Percentiles rank a stretch among this genome's conserved stretches.
These are phyloP conservation scores for Chroicocephalus ridibundus DNA, from an alignment of 2,113 vertebrate genomes.

Conservation along the genomic window DNA sequence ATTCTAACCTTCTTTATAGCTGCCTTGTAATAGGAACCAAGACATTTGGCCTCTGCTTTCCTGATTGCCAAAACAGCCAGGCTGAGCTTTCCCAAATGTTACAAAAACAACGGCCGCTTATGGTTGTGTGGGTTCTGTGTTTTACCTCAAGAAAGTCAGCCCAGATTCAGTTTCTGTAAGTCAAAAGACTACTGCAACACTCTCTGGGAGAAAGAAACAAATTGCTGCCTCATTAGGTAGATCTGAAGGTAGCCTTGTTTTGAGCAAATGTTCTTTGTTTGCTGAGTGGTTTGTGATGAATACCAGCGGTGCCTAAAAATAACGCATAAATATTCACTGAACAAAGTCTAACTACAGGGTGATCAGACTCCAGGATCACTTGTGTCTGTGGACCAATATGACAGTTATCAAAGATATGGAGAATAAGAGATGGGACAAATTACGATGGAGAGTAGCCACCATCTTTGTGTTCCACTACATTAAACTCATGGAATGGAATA, in stretches of 20 bases:
- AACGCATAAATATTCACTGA: neutral
- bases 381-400: neutral
- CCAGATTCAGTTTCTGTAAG: neutral
- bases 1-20: neutral
- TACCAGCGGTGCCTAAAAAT: neutral
- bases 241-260: neutral
- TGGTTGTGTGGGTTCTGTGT: neutral
- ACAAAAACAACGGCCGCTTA: neutral
- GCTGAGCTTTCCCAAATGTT: neutral
- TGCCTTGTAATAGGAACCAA: neutral
- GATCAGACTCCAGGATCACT: neutral
- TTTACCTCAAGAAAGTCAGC: neutral
- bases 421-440: neutral
- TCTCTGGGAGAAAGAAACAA: neutral
- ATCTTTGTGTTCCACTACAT: neutral
- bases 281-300: neutral
- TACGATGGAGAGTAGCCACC: neutral
- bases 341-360: neutral
- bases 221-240: neutral
- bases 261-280: neutral
- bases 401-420: neutral
- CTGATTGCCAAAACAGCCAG: neutral
- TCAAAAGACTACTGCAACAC: neutral
- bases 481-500: neutral
- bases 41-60: neutral